Evolutionary conservation across 2,113 vertebrate species (phyloP), one percentile per base, ranked within the genome.

Genomic region (Leuciscus idus): DNA sequence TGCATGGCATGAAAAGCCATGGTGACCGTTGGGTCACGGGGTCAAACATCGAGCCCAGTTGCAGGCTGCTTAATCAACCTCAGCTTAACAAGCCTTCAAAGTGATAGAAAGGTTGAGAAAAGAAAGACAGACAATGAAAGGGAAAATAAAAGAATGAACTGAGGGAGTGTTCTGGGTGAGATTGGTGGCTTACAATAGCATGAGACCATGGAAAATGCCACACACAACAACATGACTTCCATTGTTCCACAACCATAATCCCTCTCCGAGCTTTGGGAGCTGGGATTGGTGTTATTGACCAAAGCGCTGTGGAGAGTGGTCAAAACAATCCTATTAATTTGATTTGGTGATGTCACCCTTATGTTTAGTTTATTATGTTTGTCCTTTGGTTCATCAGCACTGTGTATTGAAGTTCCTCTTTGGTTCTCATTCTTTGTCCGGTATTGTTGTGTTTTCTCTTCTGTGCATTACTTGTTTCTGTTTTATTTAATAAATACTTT

Each of bases 201-300:
- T 30, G 23, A 81, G 26, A 64, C 39, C 59, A 81, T 48, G 26
- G n/a, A 66, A 81, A 66, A 66, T 64, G 28, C 62, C 46, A 70
- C 64, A 73, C 50, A 73, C 64, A 70, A 70, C 61, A 90, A 91
- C 91, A 92, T 90, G 89, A 89, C 86, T 92, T 92, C 87, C 90
- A 90, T 88, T 92, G 84, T 86, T 88, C 90, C 87, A 91, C 62
- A 84, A 61, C 28, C 36, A 61, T 76, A 85, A 86, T 66, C 84
- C 89, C 66, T 88, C n/a, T 74, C 64, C 85, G 90, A 89, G 92
- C 86, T 88, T 91, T 87, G 88, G 87, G 90, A 92, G 90, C 92
- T 92, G 88, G 88, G 92, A 91, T 84, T 86, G 90, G 80, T 88
- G 30, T 87, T 86, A 89, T 89, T 93, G 91, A 91, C 89, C 26